Evolutionary conservation across 1,140 invertebrate genomes (phyloP), one percentile per base, ranked within the genome.

Genomic region (Scylla paramamosain): DNA sequence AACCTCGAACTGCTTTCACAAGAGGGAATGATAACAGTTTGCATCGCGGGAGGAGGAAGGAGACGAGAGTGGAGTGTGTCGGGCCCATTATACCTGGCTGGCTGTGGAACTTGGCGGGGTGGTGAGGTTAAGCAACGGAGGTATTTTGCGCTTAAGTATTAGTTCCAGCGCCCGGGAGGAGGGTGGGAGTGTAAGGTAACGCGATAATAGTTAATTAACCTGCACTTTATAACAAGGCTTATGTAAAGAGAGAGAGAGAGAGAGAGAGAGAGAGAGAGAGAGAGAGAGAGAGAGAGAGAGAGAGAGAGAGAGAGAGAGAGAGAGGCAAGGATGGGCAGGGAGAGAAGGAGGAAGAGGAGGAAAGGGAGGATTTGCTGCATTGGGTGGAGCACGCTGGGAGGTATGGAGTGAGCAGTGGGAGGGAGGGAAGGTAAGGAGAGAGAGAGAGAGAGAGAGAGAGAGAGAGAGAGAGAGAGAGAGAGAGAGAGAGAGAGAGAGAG

Each of bases 141-240:
- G 16, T 59, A 59, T 59, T 59, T 59, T 59, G 52, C 10, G 52
- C 52, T 20, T 59, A 59, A 59, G 16, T 20, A 59, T 59, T 59
- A 8, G 52, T 59, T 59, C 10, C 52, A 12, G 52, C 2, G 52
- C 2, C 10, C 16, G 52, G 10, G 52, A 59, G 48, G 29, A 25
- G 90, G 14, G 52, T 20, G 48, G n/a, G 52, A 48, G 48, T 31
- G 90, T 31, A 59, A 91, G 90, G n/a, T 28, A 91, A 48, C 28
- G 28, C 16, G 86, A 46, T 88, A 88, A 88, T 77, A 77, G 67
- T 77, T 77, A 77, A 77, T 77, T 77, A 77, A n/a, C 67, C 67
- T 77, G 2, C 1, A 39, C 86, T 88, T 20, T 20, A 45, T 32
- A 48, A 91, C 29, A 67, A 28, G 29, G 39, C 39, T 25, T 39